Evolutionary conservation across 2,113 vertebrate species (phyloP), one percentile per base, ranked within the genome.

Genomic region (Butorides virescens): DNA sequence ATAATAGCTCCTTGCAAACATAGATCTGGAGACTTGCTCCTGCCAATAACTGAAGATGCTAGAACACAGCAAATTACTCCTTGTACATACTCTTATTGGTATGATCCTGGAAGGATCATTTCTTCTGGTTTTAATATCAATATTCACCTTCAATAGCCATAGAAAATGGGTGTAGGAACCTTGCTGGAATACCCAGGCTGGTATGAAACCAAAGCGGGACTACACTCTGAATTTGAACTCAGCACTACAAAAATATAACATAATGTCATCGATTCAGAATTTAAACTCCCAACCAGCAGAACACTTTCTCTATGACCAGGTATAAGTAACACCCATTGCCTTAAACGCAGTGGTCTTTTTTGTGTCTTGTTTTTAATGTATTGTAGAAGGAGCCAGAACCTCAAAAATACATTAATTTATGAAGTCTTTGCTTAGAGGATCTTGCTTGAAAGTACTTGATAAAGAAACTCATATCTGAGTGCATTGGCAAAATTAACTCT

Each of bases 41-140:
- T 91, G 84, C 92, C 67, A 95, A 25, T 55, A 95, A 76, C 32
- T 66, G 80, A 85, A 95, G 89, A 91, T 72, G 36, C 36, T 91
- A 91, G 70, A 92, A 72, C 14, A 91, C 18, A 83, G 62, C 18
- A 95, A 93, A 91, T 62, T 72, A 47, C 12, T 88, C 23, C 13
- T 75, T 72, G 44, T 56, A 56, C 47, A 67, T 92, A 53, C 8
- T 16, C 22, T 52, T 75, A 8, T 34, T 79, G 23, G 42, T 91
- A 44, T 44, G 42, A 44, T 97, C 77, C 90, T 71, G 42, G 81
- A 91, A 92, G 53, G 15, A 86, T 82, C 0, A 46, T 66, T 90
- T 93, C 16, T 86, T 66, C 32, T 67, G 85, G 9, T 65, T 91
- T 89, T 84, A 67, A 9, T 76, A 61, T 65, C 1, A 3, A 27